Conservation (phyloP, 2,113 vertebrate genomes). For the Odocoileus virginianus region DNA sequence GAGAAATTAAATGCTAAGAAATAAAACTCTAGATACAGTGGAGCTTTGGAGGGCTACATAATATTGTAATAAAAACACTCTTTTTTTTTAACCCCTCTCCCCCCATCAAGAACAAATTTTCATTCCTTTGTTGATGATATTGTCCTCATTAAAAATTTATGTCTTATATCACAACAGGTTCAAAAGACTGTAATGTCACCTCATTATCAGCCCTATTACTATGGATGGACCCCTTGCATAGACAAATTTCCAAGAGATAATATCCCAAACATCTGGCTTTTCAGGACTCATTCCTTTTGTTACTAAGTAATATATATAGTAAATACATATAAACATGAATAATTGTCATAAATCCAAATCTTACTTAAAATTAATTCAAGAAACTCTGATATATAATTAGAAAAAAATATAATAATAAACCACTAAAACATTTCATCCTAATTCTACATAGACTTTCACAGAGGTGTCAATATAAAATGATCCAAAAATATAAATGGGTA, state of each 20-base stretch:
- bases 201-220: background rate
- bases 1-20: background rate
- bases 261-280: background rate
- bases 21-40: background rate
- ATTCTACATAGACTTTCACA: background rate
- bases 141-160: background rate
- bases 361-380: background rate
- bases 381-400: background rate
- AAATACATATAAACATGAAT: background rate
- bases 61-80: background rate
- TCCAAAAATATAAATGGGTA: background rate
- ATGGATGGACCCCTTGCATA: fast-evolving
- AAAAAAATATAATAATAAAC: background rate
- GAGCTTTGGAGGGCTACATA: background rate
- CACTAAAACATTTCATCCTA: conserved; percentile 6
- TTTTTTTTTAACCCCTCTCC: background rate
- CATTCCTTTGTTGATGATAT: background rate
- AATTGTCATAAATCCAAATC: background rate
- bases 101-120: background rate
- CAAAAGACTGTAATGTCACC: background rate
- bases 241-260: background rate
- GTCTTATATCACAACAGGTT: background rate
- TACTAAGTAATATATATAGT: background rate
- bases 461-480: background rate
- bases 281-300: background rate